Base-by-base conservation (phyloP, 2,113 vertebrate species). In the Dipodomys merriami region DNA sequence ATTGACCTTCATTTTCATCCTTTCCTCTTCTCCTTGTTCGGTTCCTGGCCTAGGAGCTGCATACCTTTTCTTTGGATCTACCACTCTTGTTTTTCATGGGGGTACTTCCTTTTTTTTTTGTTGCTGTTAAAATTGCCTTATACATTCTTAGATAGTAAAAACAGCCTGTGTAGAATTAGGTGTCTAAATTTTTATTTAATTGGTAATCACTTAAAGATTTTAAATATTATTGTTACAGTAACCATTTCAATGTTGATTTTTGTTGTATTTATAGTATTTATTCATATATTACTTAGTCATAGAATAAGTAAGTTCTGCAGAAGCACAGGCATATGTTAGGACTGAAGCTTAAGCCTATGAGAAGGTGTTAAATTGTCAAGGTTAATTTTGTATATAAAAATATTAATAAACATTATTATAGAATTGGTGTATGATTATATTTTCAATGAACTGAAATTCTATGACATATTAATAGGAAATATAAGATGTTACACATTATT, bases 121-220 rank as follows among this genome's bases (percentile, higher is more conserved):
- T 95, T 88, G n/a, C 0, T 62, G 64, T 68, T 73, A 68, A 88
- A 46, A 78, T 73, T 91, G 6, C 16, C 69, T 29, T 72, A 35
- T 77, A 18, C 0, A 33, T 2, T 91, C 6, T 82, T 71, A 88
- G 68, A 71, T 35, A 62, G 33, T 90, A 91, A 74, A 89, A 91
- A 33, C 6, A 9, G 1, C 19, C 29, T 65, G 3, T 64, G 57
- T 64, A 1, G 5, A 20, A 83, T 81, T 90, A 62, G 53, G 15
- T 89, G 90, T 82, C 46, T 68, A 77, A 72, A 68, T 49, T 80
- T 53, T 79, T 80, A 6, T 53, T 68, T 91, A 62, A 73, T 80
- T 44, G 86, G 5, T 4, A 84, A 11, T 69, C 53, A 27, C 6
- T 57, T 87, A 33, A 85, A 79, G 23, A 64, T 83, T 82, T 30